A percentile compares a stretch with the other conserved stretches of the same genome.
phyloP scores from a whole-genome alignment of 2,888 invertebrate species.

The Andrena camellia region DNA sequence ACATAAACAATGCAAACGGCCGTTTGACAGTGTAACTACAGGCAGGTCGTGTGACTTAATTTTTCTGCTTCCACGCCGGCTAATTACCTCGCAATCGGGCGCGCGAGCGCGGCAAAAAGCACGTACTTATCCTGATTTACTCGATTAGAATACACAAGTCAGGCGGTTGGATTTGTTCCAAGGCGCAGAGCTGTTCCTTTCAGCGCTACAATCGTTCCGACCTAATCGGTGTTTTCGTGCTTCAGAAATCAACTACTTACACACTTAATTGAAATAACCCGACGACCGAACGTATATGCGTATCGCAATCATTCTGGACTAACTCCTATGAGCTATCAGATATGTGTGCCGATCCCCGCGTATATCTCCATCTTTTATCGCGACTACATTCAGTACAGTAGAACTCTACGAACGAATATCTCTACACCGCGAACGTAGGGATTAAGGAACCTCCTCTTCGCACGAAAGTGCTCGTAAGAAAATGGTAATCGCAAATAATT shows the following conservation, averaged over 20 bases:
- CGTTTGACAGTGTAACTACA: slow-evolving; percentile 1
- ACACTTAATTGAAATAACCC: slow-evolving; percentile 22
- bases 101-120: slow-evolving; percentile 54
- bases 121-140: slow-evolving; percentile 66
- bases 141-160: slow-evolving; percentile 71
- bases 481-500: background rate
- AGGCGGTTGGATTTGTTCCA: slow-evolving; percentile 69
- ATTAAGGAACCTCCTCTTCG: no score
- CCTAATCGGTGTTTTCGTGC: slow-evolving; percentile 55
- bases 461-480: background rate
- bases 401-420: no score
- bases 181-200: slow-evolving; percentile 66
- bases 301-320: background rate
- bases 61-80: slow-evolving; percentile 23
- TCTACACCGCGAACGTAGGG: no score
- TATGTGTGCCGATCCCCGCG: background rate
- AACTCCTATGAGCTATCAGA: background rate
- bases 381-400: background rate
- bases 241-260: slow-evolving; percentile 29
- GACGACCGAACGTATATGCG: background rate
- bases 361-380: background rate
- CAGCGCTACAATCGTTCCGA: slow-evolving; percentile 56
- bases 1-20: slow-evolving; percentile 45
- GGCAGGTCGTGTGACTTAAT: slow-evolving; percentile 29
- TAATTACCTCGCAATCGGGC: slow-evolving; percentile 47